Base-by-base conservation (phyloP, 2,888 invertebrate species). In the Scrobipalpa costella region DNA sequence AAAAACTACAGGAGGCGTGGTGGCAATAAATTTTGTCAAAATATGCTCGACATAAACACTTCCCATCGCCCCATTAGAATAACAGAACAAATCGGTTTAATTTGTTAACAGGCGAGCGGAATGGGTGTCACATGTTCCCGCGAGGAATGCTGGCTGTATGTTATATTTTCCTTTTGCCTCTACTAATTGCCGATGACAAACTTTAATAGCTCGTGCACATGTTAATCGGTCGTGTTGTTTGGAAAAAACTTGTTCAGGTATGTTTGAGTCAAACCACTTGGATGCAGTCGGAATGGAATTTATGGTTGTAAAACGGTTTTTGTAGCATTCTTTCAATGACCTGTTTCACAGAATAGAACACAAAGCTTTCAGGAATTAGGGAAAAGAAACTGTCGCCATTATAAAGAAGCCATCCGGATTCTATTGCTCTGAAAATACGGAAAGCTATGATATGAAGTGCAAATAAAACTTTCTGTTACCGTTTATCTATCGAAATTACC, bases 1-100 rank as follows among this genome's bases (percentile, higher is more conserved):
- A 44, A 44, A 90, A 88, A 78, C 75, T 73, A 77, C 68, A 78
- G 84, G 77, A 90, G 92, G 92, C 91, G 92, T 89, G 92, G 90
- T 84, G 73, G 84, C 79, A 86, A 92, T 92, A 92, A 92, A 92
- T 92, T 88, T 89, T 82, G 90, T 91, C 92, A 91, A 91, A 92
- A 90, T 91, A 92, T 86, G 82, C 86, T 85, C 77, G 83, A 86
- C 85, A 80, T 81, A 85, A 88, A 88, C 88, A 90, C 88, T 88
- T 90, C 90, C 89, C 88, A 87, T 78, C 79, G 76, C 86, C 83
- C 87, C 84, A 88, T 90, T 90, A 90, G 87, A 90, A 90, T 89
- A 90, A 91, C 90, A 91, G 90, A 86, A 89, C 88, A 86, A 88
- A 90, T 90, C 84, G 87, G 79, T 82, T 84, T 88, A 89, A 91